Evolutionary conservation across 1,140 invertebrate genomes (phyloP), one percentile per base, ranked within the genome.

Genomic region (Calycopis cecrops): DNA sequence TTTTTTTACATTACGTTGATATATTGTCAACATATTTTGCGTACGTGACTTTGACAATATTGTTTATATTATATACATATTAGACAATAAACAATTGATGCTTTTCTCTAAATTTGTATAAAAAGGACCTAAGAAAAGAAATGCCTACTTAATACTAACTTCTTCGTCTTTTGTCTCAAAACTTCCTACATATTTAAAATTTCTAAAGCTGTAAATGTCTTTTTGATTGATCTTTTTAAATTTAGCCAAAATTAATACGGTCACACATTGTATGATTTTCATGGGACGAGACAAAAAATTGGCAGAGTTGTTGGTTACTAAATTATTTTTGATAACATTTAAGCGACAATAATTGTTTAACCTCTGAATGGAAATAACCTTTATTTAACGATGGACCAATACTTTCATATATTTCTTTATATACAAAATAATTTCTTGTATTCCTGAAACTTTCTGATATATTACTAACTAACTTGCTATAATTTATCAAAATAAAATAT

Each of bases 21-120:
- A 42, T 55, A 68, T 64, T 7, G 38, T 1, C 17, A 16, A 9
- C 40, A 71, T 52, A 35, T 64, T 70, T 73, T 57, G 71, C 71
- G 62, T 56, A 59, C 59, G 77, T 80, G 77, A 76, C 73, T 71
- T 72, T 59, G 73, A 80, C 77, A 80, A 80, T 80, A 80, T 76
- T 58, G 65, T 56, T 54, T 47, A 49, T 51, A 50, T 52, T 52
- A 59, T 51, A 48, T 44, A 57, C 38, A 51, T 44, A 61, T 57
- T 48, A 58, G 57, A 60, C 62, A 64, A 62, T 64, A 62, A 57
- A 48, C 51, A 56, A 53, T 50, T 21, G 8, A 48, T 49, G n/a
- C 12, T 48, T 49, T 48, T 49, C n/a, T n/a, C n/a, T 33, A 34
- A 14, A 14, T 49, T 33, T n/a, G 21, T 48, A 11, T n/a, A 11